Base-by-base conservation (phyloP, 2,113 vertebrate species). In the Odontophorus gujanensis region DNA sequence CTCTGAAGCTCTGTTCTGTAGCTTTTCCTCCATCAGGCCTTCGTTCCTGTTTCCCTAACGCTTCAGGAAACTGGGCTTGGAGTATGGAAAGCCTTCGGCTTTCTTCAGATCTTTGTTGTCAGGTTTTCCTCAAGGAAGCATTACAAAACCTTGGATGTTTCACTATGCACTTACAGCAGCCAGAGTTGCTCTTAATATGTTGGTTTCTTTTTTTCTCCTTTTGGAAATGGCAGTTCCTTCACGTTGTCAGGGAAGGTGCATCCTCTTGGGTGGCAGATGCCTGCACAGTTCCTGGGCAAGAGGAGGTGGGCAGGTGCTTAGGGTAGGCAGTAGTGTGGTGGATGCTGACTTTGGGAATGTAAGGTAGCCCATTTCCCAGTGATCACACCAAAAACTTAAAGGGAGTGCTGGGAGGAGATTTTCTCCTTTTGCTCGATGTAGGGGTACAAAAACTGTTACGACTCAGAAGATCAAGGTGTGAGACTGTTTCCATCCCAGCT, bases 161-260 rank as follows among this genome's bases (percentile, higher is more conserved):
- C 1, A 2, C 1, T 0, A 0, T 18, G n/a, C 9, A 3, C 11
- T 74, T 66, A 13, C 55, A 57, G 38, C 26, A 84, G 43, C 36
- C 61, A n/a, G 50, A 87, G 61, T 47, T 81, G 66, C 19, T 57
- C 55, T 16, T 73, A 61, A 5, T 55, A 57, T 30, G 51, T 55
- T 55, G 22, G 2, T 12, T n/a, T 38, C 45, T 26, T 51, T 30
- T 2, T 65, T 24, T 0, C 13, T 28, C n/a, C 73, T 28, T 73
- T 81, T 50, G 34, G 57, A 83, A 73, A 57, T 19, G 13, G 1
- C 24, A 28, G 1, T 55, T 89, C 26, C n/a, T 85, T 63, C 20
- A 63, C 30, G 34, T 61, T 50, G 34, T 73, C 24, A 65, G 73
- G 48, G 58, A 61, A 71, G 85, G 9, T 28, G 26, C 18, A 43